Evolutionary conservation across 2,113 vertebrate species (phyloP).

Genomic region (Australoheros scitulus): DNA sequence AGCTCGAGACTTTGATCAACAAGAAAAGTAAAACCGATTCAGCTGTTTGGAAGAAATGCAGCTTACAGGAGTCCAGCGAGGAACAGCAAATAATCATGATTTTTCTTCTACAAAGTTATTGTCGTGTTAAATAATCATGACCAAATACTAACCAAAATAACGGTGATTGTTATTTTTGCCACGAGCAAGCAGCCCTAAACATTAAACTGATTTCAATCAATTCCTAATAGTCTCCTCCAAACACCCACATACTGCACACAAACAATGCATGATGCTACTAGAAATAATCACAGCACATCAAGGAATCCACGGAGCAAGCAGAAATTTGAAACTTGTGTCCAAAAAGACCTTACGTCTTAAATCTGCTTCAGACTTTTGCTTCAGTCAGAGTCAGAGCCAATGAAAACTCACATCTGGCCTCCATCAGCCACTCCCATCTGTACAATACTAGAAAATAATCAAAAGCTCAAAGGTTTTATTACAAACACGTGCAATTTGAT

Average conservation of each 20-base stretch:
- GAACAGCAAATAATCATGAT: background rate
- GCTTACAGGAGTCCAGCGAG: background rate
- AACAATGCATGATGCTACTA: background rate
- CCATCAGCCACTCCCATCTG: slow-evolving; percentile 47
- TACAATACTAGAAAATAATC: slow-evolving; percentile 15
- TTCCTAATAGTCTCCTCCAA: background rate
- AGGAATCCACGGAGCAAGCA: background rate
- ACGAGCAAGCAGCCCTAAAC: background rate
- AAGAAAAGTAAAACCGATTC: background rate
- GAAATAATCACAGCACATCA: background rate
- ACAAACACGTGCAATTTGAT: background rate
- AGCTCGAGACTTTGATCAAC: background rate
- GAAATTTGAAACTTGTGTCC: slow-evolving; percentile 12
- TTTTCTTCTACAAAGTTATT: background rate
- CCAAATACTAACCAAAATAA: background rate
- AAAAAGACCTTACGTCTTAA: slow-evolving; percentile 8
- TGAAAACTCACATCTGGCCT: slow-evolving; percentile 68
- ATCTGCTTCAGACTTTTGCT: slow-evolving; percentile 16
- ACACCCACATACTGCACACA: background rate
- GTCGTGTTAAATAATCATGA: background rate
- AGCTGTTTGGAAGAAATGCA: background rate
- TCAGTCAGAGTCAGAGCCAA: slow-evolving; percentile 21
- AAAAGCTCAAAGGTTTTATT: background rate
- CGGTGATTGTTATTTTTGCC: background rate
- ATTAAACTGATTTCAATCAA: background rate